Evolutionary conservation across 2,888 invertebrate species (phyloP), one percentile per base, ranked within the genome.

Genomic region (Unio pictorum): DNA sequence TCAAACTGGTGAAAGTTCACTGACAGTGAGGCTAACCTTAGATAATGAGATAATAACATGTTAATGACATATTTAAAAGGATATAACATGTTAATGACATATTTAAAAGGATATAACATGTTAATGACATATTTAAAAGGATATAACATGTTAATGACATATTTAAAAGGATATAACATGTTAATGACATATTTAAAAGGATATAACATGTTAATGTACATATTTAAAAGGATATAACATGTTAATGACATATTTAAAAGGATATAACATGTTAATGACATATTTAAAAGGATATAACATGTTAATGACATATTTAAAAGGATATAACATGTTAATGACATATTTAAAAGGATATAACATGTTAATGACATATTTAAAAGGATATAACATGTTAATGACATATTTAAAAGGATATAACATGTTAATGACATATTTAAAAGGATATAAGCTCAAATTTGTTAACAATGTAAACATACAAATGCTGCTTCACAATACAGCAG

Each of bases 1-100:
- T 92, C 89, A 81, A 92, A 92, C 81, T 95, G 94, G 85, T 98
- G 97, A 67, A 98, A 91, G 0, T 95, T 95, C 84, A 98, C 93
- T 8, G 95, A 94, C 6, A 98, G 91, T 87, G 96, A 94, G 55
- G 98, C 93, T 84, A 95, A 95, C 80, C 95, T 94, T 88, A 3
- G 69, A 73, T 17, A 20, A 56, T 58, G 11, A 69, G 23, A 56
- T 65, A 7, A 28, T 5, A 60, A 59, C 20, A 30, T 45, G 4
- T 3, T 11, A 20, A 67, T 55, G 58, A 23, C 23, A 23, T 23
- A 23, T 23, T 23, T 23, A 23, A 23, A 23, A 23, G 23, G 23
- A 23, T 23, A 28, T 5, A 60, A 59, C 20, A 30, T 45, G 4
- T 3, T 11, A 20, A 67, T 55, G 58, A 23, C 23, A 23, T 23